Evolutionary conservation across 2,113 vertebrate species (phyloP).

Genomic region (Candoia aspera): DNA sequence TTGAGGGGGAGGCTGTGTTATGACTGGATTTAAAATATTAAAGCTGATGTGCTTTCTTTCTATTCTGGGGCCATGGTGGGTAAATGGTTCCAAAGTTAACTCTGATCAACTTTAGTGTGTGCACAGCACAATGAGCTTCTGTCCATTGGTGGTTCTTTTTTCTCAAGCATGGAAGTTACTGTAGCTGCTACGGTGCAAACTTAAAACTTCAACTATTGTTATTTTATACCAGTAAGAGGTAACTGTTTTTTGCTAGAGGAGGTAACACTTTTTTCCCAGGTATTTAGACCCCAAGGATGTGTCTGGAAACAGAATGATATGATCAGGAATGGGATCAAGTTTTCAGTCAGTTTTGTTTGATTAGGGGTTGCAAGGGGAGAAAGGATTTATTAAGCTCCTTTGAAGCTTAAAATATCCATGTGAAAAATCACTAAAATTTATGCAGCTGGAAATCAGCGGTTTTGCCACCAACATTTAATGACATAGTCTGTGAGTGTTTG

Average conservation of each 20-base stretch:
- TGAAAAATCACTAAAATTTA: neutral
- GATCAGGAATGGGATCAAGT: neutral
- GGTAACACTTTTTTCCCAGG: neutral
- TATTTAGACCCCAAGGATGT: neutral
- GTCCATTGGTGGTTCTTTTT: neutral
- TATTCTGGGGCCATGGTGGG: no score
- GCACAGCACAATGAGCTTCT: no score
- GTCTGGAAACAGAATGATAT: neutral
- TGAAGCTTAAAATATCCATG: neutral
- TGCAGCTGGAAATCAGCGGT: neutral
- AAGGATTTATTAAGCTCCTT: neutral
- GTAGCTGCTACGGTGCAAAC: neutral
- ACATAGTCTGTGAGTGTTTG: neutral
- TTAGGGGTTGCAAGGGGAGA: neutral
- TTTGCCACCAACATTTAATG: neutral
- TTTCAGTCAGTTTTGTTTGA: neutral
- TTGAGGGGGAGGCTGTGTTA: no score
- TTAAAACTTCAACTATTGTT: no score
- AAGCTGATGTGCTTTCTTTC: no score
- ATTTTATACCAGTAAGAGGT: neutral
- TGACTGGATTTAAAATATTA: no score
- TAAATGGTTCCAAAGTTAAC: no score
- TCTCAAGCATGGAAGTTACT: neutral
- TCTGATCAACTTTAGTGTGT: no score
- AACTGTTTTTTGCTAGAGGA: neutral